phyloP scores from a whole-genome alignment of 2,888 invertebrate species.

The Cyaniris semiargus region DNA sequence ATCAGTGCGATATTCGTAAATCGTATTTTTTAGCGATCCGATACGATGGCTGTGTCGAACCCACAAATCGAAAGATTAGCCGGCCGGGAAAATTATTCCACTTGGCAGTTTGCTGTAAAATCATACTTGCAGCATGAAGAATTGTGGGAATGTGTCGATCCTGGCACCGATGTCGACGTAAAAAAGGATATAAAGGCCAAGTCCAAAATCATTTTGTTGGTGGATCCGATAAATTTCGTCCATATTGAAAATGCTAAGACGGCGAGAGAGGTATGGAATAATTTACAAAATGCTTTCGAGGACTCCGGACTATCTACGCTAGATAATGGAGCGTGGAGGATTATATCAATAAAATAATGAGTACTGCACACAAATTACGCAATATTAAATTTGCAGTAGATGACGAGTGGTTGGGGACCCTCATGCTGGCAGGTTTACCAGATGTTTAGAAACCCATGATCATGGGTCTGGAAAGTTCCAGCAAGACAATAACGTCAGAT shows the following conservation, averaged over 20 bases:
- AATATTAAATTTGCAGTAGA: no score
- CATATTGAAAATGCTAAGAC: constrained; percentile 32
- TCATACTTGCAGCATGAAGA: constrained; percentile 16
- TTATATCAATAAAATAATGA: no score
- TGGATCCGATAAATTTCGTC: constrained; percentile 34
- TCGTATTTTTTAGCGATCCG: no score
- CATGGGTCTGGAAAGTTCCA: no score
- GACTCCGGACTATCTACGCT: constrained; percentile 32
- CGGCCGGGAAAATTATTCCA: neutral
- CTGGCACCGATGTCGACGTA: constrained; percentile 10
- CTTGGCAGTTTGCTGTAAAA: neutral
- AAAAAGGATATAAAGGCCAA: constrained; percentile 35
- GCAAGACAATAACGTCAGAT: no score
- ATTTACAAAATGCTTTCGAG: constrained; percentile 32
- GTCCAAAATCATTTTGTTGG: constrained; percentile 34
- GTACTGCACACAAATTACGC: no score
- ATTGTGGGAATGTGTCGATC: constrained; percentile 33
- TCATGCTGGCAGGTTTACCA: no score
- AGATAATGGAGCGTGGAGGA: no score
- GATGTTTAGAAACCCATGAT: no score
- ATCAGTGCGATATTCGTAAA: no score
- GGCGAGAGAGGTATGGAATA: constrained; percentile 33
- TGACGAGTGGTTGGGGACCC: no score
- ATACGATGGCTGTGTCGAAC: neutral
- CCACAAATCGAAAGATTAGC: neutral